Evolutionary conservation across 2,113 vertebrate species (phyloP), one percentile per base, ranked within the genome.

Genomic region (Corynorhinus townsendii): DNA sequence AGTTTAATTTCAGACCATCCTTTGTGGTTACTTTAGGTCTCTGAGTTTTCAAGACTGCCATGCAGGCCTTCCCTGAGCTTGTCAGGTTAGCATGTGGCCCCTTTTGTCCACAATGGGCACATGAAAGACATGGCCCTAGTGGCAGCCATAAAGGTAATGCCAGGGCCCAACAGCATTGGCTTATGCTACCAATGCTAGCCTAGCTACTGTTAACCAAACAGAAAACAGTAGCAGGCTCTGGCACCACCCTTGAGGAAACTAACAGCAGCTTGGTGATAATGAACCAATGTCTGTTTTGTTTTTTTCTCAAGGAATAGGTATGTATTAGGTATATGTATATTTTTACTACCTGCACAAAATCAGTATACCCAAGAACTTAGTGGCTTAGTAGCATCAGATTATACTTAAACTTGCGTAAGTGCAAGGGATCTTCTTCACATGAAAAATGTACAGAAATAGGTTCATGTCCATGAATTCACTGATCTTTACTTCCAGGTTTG

Each of bases 361-460:
- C 33, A 52, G 26, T 19, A 17, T 47, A 47, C 62, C 7, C 45
- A 30, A 79, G 28, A 17, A 33, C 2, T 11, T 79, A 17, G n/a
- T 85, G 9, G 75, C 6, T 7, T 28, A 52, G 11, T 79, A 54
- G 1, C 11, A 86, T 49, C 28, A 72, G 9, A 7, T 81, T 49
- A 35, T 66, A 26, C 33, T 38, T 82, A 49, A 71, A 30, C 59
- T 62, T 59, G 4, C 15, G n/a, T 54, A 52, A 80, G 7, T 3
- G 49, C 10, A 54, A 35, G 0, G 0, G 3, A 20, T 2, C 1
- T 28, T 49, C 10, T 83, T 77, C 56, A n/a, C 3, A 45, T 19
- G 11, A 47, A 15, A 11, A 56, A 56, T 30, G 4, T 30, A 30
- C 9, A 43, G 3, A 2, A 64, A 66, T 72, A 4, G 9, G 7